Percentiles rank a stretch among this genome's conserved stretches.
Conservation (phyloP, 1,140 invertebrate genomes). For the Pseudachorutes palmiensis region DNA sequence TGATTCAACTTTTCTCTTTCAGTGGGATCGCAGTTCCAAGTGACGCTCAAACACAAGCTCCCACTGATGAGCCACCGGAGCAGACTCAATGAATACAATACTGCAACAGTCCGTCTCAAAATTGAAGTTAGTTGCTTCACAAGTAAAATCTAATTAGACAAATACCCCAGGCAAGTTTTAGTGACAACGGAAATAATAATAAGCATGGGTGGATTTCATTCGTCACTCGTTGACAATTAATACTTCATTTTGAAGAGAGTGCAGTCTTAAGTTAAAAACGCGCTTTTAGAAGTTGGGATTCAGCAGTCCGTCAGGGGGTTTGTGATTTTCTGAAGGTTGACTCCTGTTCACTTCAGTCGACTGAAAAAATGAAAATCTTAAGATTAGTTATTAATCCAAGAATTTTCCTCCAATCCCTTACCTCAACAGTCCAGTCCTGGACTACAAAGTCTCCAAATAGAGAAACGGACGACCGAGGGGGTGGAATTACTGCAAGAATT, state of each 20-base stretch:
- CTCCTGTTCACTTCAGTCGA: neutral
- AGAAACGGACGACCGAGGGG: conserved; percentile 21
- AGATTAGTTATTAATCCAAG: neutral
- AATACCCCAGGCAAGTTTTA: too few species aligned
- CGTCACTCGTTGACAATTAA: too few species aligned
- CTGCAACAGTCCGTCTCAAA: neutral
- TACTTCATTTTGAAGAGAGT: too few species aligned
- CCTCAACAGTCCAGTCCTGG: conserved; percentile 30
- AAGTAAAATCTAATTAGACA: too few species aligned
- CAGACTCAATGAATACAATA: too few species aligned
- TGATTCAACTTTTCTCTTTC: too few species aligned
- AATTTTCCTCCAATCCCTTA: neutral
- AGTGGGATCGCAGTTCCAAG: neutral
- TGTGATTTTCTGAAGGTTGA: neutral
- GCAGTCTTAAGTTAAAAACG: neutral
- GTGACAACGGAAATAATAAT: too few species aligned
- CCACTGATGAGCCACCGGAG: neutral
- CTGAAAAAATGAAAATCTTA: neutral
- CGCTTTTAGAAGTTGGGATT: too few species aligned
- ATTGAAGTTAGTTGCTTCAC: too few species aligned
- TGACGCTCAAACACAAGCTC: too few species aligned
- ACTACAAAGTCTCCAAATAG: conserved; percentile 29
- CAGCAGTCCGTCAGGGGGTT: too few species aligned
- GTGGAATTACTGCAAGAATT: conserved; percentile 20
- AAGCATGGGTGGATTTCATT: too few species aligned